Conservation (phyloP, 2,797 vertebrate genomes). For the Cephalopachus bancanus region DNA sequence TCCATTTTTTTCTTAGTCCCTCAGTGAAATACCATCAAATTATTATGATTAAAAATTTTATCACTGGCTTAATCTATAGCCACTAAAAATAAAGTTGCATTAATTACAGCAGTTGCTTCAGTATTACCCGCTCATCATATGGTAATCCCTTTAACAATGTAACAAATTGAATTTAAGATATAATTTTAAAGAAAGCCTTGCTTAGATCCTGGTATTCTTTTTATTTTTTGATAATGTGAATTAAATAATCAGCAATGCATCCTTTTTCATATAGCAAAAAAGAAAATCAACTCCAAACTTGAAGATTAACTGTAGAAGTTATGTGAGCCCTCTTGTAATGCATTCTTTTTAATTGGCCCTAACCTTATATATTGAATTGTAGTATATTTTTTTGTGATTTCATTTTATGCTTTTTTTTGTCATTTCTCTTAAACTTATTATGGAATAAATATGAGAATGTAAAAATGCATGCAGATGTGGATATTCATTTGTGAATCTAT, state of each 20-base stretch:
- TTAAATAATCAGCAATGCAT: background rate
- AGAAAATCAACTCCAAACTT: background rate
- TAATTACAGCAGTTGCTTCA: background rate
- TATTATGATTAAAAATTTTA: background rate
- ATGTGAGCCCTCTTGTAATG: background rate
- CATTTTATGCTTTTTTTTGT: background rate
- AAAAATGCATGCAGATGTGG: background rate
- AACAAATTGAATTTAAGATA: background rate
- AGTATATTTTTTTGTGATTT: background rate
- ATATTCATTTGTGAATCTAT: constrained; percentile 20
- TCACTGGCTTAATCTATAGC: background rate
- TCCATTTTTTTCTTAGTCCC: background rate
- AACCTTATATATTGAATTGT: background rate
- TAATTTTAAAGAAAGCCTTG: constrained; percentile 3
- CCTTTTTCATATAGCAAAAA: background rate
- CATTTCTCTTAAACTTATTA: background rate
- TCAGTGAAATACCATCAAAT: background rate
- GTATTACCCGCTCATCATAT: background rate
- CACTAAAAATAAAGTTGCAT: background rate
- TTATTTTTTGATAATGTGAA: background rate
- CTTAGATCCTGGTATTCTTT: background rate
- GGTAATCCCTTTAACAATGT: background rate
- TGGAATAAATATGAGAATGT: background rate
- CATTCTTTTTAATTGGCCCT: background rate
- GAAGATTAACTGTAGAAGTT: background rate